Evolutionary conservation across 2,797 vertebrate genomes (phyloP), one percentile per base, ranked within the genome.

Genomic region (Numenius phaeopus): DNA sequence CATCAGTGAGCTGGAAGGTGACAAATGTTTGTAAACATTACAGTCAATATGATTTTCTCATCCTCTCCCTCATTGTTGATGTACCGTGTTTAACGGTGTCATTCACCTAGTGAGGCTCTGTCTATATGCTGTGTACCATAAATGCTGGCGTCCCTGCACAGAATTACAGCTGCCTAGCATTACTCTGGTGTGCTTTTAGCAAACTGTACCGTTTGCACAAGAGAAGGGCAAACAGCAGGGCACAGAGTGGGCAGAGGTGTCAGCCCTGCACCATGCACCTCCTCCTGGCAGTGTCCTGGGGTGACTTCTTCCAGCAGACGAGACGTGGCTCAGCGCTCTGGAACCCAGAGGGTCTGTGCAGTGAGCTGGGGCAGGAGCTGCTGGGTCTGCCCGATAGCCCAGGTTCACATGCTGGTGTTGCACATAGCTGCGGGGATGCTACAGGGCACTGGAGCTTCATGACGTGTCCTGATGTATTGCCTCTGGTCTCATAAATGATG

Each of bases 1-100:
- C 97, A 87, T 96, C 87, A 76, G 72, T 14, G 76, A 87, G 54
- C 11, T 50, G 87, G 91, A 94, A 96, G 87, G 93, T 95, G 93
- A 94, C 4, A 22, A 94, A 82, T 94, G 94, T 96, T 97, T 96
- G 94, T 93, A 96, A 96, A 98, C 94, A 97, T 73, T 83, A 67
- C 61, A 82, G 90, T 81, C 73, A 90, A 82, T 94, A 70, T 67
- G 2, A 90, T 97, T 95, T 96, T 86, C 92, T 90, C 92, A 65
- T 96, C 87, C 72, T 96, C 78, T 95, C 94, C 34, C 80, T 92
- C 65, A 49, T n/a, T 95, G 95, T 93, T 93, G 89, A 95, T 95
- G 92, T 92, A 81, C 85, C 59, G 16, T 23, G 40, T 85, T 80
- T 85, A 83, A 69, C 78, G 26, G 62, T 55, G 65, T 69, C 67